A percentile compares a stretch with the other conserved stretches of the same genome.
phyloP scores from a whole-genome alignment of 1,140 invertebrate species.

The Macrocentrus cingulum region DNA sequence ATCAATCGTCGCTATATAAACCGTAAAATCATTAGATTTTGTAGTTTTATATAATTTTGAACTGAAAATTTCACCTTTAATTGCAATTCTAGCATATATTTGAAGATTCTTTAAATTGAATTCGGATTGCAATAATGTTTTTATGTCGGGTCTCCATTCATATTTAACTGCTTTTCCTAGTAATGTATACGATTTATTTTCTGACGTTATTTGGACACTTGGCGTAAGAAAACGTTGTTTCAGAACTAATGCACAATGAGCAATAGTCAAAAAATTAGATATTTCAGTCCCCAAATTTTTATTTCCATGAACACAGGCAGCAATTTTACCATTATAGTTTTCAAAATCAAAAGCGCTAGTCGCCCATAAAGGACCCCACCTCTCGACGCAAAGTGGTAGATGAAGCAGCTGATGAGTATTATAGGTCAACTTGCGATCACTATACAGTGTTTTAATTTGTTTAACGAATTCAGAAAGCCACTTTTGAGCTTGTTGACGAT shows the following conservation, averaged over 20 bases:
- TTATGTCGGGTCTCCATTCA: no score
- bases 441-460: constrained; percentile 25
- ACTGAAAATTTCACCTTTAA: no score
- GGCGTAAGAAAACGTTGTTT: neutral
- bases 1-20: no score
- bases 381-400: constrained; percentile 27
- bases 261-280: constrained; percentile 27
- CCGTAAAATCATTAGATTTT: no score
- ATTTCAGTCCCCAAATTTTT: constrained; percentile 33
- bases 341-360: constrained; percentile 30
- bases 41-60: no score
- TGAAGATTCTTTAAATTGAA: no score
- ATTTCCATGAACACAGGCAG: constrained; percentile 30
- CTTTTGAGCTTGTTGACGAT: constrained; percentile 25
- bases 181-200: no score
- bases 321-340: constrained; percentile 28
- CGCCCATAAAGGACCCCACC: constrained; percentile 35
- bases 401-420: constrained; percentile 33
- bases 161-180: no score
- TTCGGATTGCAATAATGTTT: no score
- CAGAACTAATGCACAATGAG: constrained; percentile 21
- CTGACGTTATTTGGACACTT: no score
- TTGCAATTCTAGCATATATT: no score
- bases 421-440: constrained; percentile 24
- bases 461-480: constrained; percentile 29